These are phyloP conservation scores for Littorina saxatilis DNA, from an alignment of 1,140 invertebrate species.

Conservation along the genomic window DNA sequence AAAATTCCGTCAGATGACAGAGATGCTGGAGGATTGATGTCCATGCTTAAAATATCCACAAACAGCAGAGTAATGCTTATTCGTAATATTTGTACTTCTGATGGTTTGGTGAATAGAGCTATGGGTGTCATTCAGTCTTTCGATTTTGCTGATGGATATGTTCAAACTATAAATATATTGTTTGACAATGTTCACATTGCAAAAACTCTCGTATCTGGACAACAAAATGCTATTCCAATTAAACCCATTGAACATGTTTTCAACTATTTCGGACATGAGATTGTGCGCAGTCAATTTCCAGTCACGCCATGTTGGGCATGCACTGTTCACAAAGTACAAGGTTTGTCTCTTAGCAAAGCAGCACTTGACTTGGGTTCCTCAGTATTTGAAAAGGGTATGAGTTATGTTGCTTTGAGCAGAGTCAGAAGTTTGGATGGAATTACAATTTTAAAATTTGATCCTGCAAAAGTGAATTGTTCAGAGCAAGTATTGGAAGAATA, in stretches of 20 bases:
- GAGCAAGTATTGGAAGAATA: too few relatives aligned
- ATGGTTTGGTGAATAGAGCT: slow-evolving; percentile 50
- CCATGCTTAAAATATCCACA: slow-evolving; percentile 14
- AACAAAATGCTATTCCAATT: slow-evolving; percentile 39
- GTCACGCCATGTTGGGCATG: too few relatives aligned
- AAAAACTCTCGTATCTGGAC: slow-evolving; percentile 6
- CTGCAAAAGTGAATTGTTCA: too few relatives aligned
- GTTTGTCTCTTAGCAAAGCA: too few relatives aligned
- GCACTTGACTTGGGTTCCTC: too few relatives aligned
- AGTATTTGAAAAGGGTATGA: too few relatives aligned
- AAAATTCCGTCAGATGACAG: slow-evolving; percentile 34
- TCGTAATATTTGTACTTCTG: too few relatives aligned
- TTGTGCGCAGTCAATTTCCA: slow-evolving; percentile 48
- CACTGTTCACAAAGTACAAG: too few relatives aligned
- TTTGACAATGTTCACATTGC: slow-evolving; percentile 50
- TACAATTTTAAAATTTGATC: too few relatives aligned
- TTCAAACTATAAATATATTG: slow-evolving; percentile 31
- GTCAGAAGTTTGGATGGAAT: too few relatives aligned
- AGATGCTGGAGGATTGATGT: slow-evolving; percentile 40
- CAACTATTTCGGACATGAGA: slow-evolving; percentile 22
- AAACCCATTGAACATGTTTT: slow-evolving; percentile 35
- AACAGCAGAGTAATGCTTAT: slow-evolving; percentile 46
- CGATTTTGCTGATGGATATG: slow-evolving; percentile 15
- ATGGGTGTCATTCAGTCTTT: slow-evolving; percentile 36
- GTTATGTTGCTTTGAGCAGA: too few relatives aligned